A percentile compares a stretch with the other conserved stretches of the same genome.
Evolutionary conservation across 1,140 invertebrate species (phyloP).

Genomic region (Trichomalopsis sarcophagae): DNA sequence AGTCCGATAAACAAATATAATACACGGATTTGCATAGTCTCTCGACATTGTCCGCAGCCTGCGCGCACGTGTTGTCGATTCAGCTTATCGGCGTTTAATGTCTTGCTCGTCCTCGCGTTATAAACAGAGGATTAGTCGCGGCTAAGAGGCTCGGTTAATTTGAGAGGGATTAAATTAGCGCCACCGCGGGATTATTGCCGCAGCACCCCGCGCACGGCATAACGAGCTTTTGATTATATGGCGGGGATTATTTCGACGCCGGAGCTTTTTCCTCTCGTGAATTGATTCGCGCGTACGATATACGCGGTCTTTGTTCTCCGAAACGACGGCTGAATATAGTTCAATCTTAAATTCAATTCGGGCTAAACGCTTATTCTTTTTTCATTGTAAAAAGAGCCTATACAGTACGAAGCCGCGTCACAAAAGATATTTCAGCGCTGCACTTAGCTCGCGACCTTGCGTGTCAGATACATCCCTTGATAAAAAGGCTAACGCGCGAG

Average conservation of each 20-base stretch:
- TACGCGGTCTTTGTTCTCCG: background rate
- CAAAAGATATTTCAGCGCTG: background rate
- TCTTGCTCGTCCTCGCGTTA: background rate
- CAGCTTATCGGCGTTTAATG: background rate
- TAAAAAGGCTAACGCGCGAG: background rate
- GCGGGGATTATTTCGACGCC: background rate
- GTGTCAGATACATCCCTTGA: background rate
- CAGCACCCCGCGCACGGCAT: background rate
- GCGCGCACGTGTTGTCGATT: background rate
- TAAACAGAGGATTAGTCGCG: background rate
- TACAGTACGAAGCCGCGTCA: background rate
- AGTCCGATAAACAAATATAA: too few species aligned
- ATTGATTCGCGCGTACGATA: too few species aligned
- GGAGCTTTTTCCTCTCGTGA: too few species aligned
- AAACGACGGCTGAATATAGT: background rate
- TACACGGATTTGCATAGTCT: too few species aligned
- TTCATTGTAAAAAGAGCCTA: too few species aligned
- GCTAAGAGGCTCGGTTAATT: background rate
- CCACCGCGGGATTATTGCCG: background rate
- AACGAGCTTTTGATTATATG: background rate
- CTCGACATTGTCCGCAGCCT: too few species aligned
- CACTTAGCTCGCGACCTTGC: constrained; percentile 7
- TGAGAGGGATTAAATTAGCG: background rate
- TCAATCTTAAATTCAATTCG: too few species aligned
- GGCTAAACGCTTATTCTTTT: too few species aligned